Evolutionary conservation across 1,140 invertebrate genomes (phyloP), one percentile per base, ranked within the genome.

Genomic region (Yoshiicerus persimilis): DNA sequence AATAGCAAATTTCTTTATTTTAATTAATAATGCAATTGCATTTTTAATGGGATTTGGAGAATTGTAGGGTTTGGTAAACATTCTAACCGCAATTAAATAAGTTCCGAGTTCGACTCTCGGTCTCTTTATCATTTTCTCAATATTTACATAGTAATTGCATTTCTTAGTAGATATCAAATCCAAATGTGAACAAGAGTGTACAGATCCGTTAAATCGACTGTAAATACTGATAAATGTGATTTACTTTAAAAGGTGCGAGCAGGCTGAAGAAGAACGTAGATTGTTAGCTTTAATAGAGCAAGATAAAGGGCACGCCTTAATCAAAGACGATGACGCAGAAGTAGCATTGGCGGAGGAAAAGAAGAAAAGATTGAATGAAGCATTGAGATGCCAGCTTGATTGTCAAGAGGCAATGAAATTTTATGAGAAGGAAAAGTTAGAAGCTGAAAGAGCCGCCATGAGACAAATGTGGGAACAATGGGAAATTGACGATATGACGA

Each of bases 371-470:
- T 23, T 89, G 3, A 87, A 39, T 64, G 89, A 64, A 20, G 84
- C 89, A 6, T 41, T 90, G 16, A 11, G 36, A 39, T 80, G 39
- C 0, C 90, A 90, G 77, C 32, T 89, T 11, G 47, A 89, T 64
- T 87, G 89, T 64, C 66, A 87, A 3, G 90, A 91, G 85, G 90
- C 90, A 1, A 41, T 64, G n/a, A 88, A 88, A 47, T 91, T 77
- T 80, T 88, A 86, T 30, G 36, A 87, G 27, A 89, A 90, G 41
- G 36, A 88, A 47, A 36, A 41, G 62, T 41, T 83, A 13, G 87
- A 90, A 89, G 64, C 62, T 16, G 90, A 91, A 66, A 41, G 87
- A 32, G 87, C 83, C 20, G 25, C 56, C 13, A 30, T 91, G 86
- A 25, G 23, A 30, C 64, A 84, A 39, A 86, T 88, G 30, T 91